Evolutionary conservation across 1,140 invertebrate genomes (phyloP), one percentile per base, ranked within the genome.

Genomic region (Orius insidiosus): DNA sequence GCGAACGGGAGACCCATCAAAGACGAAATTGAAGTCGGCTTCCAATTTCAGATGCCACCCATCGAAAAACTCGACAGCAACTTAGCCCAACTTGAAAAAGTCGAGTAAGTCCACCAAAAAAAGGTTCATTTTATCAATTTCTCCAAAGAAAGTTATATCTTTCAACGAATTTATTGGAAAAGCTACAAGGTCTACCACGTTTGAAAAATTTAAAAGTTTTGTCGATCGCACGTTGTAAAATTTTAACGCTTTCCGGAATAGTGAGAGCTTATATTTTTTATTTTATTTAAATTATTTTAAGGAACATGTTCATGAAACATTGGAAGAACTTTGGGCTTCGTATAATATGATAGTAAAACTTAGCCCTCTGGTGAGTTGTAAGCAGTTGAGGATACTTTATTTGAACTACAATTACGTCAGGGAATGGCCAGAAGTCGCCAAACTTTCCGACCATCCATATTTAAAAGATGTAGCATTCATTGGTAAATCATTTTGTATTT

Each of bases 271-370:
- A n/a, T 15, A 33, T n/a, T 40, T 40, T 42, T 8, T 46, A 35
- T 14, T 40, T 42, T 8, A 10, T 51, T n/a, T 9, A 19, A 5
- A 44, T 10, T 31, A 32, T 35, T 37, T 33, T 11, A 11, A 74
- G 71, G 85, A 90, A 68, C 76, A 74, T 3, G 69, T 88, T 11
- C 78, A 78, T 1, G 86, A 88, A 16, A 84, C 82, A 3, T 62
- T 92, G 14, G 78, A 87, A 60, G 76, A 92, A 59, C 61, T 92
- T 1, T 92, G 86, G 86, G 80, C 89, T 31, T 89, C 85, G 15
- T 89, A 89, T 58, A 92, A 92, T 59, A 57, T 71, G 2, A 86
- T 90, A 43, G 86, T 90, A 57, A 89, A 88, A 62, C 61, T 89
- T 2, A 88, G 86, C 64, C 85, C 85, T 0, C 68, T 88, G 1